Evolutionary conservation across 1,140 invertebrate species (phyloP).

Genomic region (Lepeophtheirus salmonis): DNA sequence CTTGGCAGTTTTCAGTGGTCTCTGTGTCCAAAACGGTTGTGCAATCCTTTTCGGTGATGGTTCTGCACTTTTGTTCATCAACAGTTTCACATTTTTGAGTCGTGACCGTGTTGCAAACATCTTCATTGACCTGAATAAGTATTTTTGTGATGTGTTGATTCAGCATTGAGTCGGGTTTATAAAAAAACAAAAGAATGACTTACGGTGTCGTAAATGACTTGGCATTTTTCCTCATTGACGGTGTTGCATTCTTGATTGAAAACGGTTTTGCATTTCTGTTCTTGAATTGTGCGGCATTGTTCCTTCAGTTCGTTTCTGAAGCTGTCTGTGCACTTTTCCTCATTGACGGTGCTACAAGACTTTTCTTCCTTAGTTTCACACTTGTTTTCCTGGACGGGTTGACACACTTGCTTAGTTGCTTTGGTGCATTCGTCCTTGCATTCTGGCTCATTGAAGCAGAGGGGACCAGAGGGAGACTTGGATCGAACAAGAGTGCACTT

Average conservation of each 20-base stretch:
- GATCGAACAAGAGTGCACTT: not conserved
- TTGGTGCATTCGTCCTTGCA: slow-evolving; percentile 3
- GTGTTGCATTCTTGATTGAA: slow-evolving; percentile 5
- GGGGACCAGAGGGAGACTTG: not conserved
- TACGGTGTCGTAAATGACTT: not conserved
- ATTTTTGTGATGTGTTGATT: no score
- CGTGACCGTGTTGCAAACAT: slow-evolving; percentile 2
- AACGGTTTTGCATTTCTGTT: slow-evolving; percentile 4
- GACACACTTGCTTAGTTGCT: slow-evolving; percentile 2
- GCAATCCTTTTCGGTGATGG: slow-evolving; percentile 1
- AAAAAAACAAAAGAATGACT: not conserved
- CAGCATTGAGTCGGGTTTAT: not conserved
- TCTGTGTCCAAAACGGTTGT: not conserved
- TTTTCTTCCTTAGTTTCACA: not conserved
- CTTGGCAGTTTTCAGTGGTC: not conserved
- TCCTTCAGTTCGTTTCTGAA: not conserved
- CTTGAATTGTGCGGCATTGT: not conserved
- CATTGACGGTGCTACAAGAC: slow-evolving; percentile 2
- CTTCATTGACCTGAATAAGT: not conserved
- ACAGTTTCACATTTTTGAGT: not conserved
- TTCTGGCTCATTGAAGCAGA: slow-evolving; percentile 15
- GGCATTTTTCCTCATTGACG: slow-evolving; percentile 7
- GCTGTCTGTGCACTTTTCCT: not conserved
- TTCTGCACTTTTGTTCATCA: slow-evolving; percentile 2
- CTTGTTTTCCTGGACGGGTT: not conserved